phyloP scores from a whole-genome alignment of 2,113 vertebrate genomes.

The Sprattus sprattus region DNA sequence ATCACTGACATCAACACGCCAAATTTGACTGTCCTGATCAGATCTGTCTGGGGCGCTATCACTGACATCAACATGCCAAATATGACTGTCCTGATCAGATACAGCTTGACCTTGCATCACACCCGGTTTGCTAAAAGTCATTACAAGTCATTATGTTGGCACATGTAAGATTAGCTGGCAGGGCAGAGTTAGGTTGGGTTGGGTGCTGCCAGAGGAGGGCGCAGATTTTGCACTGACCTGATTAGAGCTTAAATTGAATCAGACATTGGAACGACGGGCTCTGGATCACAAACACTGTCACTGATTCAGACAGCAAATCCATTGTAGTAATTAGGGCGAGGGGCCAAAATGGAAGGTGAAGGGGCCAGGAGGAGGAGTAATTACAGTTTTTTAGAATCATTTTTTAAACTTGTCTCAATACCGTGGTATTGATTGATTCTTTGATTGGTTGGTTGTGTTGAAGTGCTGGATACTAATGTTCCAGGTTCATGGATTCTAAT shows the following conservation, averaged over 20 bases:
- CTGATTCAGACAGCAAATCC: constrained; percentile 23
- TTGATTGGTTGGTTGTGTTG: no score
- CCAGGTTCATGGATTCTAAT: no score
- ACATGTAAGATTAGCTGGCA: background rate
- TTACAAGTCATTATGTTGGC: background rate
- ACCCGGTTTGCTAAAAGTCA: background rate
- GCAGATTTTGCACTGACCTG: background rate
- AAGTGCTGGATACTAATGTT: no score
- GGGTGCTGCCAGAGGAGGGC: background rate
- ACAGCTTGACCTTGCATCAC: background rate
- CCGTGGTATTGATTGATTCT: no score
- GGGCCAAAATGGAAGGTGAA: background rate
- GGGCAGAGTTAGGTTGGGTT: background rate
- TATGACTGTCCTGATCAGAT: background rate
- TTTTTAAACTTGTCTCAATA: no score
- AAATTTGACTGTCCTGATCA: background rate
- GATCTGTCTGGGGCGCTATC: background rate
- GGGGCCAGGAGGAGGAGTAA: constrained; percentile 32
- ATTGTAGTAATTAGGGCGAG: constrained; percentile 31
- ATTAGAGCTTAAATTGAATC: background rate
- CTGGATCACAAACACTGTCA: constrained; percentile 2
- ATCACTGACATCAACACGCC: background rate
- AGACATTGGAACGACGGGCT: constrained; percentile 26
- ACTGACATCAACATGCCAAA: background rate
- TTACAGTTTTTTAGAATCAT: background rate